These are phyloP conservation scores for Dascyllus trimaculatus DNA, from an alignment of 2,113 vertebrate species.

Conservation along the genomic window DNA sequence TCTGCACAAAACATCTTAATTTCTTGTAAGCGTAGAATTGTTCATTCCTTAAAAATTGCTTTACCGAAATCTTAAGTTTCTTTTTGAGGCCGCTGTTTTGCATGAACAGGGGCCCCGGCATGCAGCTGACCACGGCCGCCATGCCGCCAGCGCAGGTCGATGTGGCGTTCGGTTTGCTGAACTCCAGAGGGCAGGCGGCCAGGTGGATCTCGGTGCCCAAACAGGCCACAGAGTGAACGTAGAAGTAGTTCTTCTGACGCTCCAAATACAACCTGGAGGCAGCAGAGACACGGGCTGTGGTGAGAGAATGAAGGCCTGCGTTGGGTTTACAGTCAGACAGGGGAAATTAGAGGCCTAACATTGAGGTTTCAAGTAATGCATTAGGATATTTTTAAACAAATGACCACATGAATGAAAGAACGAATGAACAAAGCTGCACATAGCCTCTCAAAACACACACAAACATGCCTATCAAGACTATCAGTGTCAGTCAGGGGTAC, in stretches of 20 bases:
- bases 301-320: background rate
- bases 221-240: conserved; percentile 91
- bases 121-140: conserved; percentile 91
- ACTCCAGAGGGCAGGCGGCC: conserved; percentile 91
- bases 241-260: conserved; percentile 88
- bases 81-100: conserved; percentile 83
- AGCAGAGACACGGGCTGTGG: background rate
- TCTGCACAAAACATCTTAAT: no score
- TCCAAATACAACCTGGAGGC: conserved; percentile 87
- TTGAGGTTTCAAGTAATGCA: background rate
- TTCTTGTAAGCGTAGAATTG: no score
- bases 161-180: conserved; percentile 87
- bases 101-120: conserved; percentile 87
- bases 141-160: conserved; percentile 83
- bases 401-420: background rate
- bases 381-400: background rate
- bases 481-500: no score
- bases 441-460: no score
- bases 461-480: no score
- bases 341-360: no score
- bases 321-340: background rate
- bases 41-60: background rate
- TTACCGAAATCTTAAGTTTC: conserved; percentile 83
- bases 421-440: background rate
- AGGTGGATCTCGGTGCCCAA: conserved; percentile 92